Conservation (phyloP, 53 echinoderm and acorn worm genomes). For the Astropecten irregularis region DNA sequence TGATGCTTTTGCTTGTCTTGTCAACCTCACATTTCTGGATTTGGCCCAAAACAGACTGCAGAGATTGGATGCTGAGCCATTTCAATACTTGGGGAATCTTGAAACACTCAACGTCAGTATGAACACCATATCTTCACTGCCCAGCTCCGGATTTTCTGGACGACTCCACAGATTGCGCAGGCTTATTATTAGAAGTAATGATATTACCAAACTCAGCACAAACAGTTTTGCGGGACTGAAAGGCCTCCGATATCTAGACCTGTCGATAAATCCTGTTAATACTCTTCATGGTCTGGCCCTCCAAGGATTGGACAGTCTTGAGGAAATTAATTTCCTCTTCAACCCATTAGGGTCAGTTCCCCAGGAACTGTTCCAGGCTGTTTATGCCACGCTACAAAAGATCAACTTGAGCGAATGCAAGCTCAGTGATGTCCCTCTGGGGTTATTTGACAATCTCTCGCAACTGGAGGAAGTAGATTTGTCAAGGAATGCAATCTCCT, state of each 20-base stretch:
- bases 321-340: constrained; percentile 21
- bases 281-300: constrained; percentile 24
- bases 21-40: constrained; percentile 20
- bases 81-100: constrained; percentile 14
- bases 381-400: constrained; percentile 18
- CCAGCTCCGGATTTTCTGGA: not conserved
- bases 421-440: not conserved
- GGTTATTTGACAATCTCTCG: constrained; percentile 12
- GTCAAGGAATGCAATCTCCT: constrained; percentile 13
- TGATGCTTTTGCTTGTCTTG: constrained; percentile 20
- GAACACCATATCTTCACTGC: constrained; percentile 15
- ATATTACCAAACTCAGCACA: not conserved
- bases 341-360: constrained; percentile 42
- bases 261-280: not conserved
- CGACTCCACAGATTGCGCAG: not conserved
- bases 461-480: constrained; percentile 17
- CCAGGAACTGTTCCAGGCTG: constrained; percentile 3
- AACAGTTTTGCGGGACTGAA: constrained; percentile 20
- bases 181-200: not conserved
- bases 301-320: constrained; percentile 24
- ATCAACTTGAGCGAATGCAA: constrained; percentile 39
- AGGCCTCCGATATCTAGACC: constrained; percentile 18
- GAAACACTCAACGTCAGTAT: not conserved
- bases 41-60: constrained; percentile 29
- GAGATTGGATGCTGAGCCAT: not conserved